Percentiles rank a stretch among this genome's conserved stretches.
phyloP scores from a whole-genome alignment of 2,888 invertebrate species.

The Meghimatium bilineatum region DNA sequence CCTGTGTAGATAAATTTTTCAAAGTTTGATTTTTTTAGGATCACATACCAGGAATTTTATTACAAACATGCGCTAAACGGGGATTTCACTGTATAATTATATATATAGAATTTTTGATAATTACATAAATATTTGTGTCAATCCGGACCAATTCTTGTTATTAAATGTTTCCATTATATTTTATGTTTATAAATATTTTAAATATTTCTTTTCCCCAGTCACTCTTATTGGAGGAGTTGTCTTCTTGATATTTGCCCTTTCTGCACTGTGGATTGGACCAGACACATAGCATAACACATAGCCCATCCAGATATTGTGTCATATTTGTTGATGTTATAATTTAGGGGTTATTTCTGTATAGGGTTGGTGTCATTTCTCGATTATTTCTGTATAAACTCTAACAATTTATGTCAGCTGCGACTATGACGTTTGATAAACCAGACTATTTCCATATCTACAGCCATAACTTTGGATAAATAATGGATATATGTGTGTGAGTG shows the following conservation, averaged over 20 bases:
- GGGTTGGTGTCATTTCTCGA: not conserved
- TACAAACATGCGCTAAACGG: no score
- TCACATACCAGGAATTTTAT: no score
- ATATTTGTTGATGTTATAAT: not conserved
- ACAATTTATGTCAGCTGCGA: not conserved
- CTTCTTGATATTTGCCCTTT: constrained; percentile 94
- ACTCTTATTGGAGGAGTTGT: constrained; percentile 97
- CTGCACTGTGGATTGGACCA: constrained; percentile 92
- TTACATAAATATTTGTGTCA: no score
- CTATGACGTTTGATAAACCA: not conserved
- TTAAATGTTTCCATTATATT: no score
- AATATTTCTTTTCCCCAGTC: constrained; percentile 83
- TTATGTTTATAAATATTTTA: no score
- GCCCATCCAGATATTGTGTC: not conserved
- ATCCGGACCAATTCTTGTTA: no score
- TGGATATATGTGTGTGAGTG: not conserved
- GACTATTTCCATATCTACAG: not conserved
- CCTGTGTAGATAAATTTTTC: no score
- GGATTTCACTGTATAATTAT: no score
- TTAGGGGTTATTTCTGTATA: not conserved
- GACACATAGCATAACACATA: constrained; percentile 36
- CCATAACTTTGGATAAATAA: not conserved
- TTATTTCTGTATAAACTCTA: not conserved
- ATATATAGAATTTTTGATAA: no score
- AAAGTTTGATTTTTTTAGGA: no score